Conservation (phyloP, 2,888 invertebrate species). For the Lydus trimaculatus region DNA sequence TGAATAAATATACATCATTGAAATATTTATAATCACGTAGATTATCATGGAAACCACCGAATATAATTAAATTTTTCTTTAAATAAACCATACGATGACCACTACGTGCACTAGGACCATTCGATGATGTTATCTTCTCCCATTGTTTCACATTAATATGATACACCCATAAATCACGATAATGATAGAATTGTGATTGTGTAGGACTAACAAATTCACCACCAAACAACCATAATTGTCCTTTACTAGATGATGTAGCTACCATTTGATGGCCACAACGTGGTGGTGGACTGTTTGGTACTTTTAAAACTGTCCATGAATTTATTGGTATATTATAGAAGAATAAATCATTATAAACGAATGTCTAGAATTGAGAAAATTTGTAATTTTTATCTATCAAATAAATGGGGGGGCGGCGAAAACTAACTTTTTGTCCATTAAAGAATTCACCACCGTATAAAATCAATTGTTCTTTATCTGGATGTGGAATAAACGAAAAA, state of each 20-base stretch:
- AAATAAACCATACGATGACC: constrained; percentile 87
- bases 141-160: constrained; percentile 72
- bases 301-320: constrained; percentile 81
- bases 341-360: constrained; percentile 84
- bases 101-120: constrained; percentile 85
- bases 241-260: constrained; percentile 75
- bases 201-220: constrained; percentile 92
- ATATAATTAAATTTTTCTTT: constrained; percentile 82
- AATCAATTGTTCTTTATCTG: constrained; percentile 86
- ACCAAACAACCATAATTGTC: constrained; percentile 83
- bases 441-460: constrained; percentile 93
- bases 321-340: constrained; percentile 82
- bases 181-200: constrained; percentile 92
- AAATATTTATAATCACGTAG: constrained; percentile 85
- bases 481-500: constrained; percentile 82
- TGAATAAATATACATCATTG: constrained; percentile 86
- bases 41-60: constrained; percentile 94
- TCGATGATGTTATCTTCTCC: constrained; percentile 79
- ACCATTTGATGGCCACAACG: constrained; percentile 90
- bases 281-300: constrained; percentile 87
- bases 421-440: constrained; percentile 80
- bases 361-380: constrained; percentile 67
- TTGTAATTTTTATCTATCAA: background rate
- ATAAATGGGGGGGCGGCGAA: background rate
- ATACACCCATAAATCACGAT: constrained; percentile 89